Conservation (phyloP, 30 jellyfish, hydroid and myxozoan species). For the Aurelia coerulea region DNA sequence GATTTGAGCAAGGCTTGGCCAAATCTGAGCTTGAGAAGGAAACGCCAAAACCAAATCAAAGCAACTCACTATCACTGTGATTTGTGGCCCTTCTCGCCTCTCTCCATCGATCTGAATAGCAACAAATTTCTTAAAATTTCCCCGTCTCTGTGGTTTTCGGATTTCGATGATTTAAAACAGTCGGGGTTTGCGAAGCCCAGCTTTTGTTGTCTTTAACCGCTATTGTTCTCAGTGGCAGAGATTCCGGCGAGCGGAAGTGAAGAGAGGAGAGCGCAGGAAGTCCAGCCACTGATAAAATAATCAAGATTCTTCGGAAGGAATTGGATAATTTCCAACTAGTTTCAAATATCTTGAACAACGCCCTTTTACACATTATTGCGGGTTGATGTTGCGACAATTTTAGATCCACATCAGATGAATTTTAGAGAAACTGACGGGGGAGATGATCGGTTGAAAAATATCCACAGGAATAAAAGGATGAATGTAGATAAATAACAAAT, state of each 20-base stretch:
- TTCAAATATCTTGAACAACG: neutral
- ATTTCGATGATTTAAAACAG: conserved; percentile 28
- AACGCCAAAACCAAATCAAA: neutral
- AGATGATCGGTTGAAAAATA: no score
- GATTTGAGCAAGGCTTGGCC: neutral
- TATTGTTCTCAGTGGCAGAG: conserved; percentile 51
- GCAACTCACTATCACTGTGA: neutral
- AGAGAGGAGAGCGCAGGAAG: conserved; percentile 67
- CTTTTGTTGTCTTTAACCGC: conserved; percentile 46
- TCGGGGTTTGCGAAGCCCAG: neutral
- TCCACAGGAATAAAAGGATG: no score
- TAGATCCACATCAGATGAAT: no score
- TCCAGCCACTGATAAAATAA: conserved; percentile 19
- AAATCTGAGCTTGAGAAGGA: neutral
- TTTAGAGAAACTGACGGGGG: no score
- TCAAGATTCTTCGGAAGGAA: conserved; percentile 55
- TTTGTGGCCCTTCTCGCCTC: conserved; percentile 20
- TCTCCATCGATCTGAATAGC: no score
- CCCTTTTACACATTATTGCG: conserved; percentile 3
- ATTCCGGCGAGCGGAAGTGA: conserved; percentile 81
- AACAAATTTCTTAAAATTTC: neutral
- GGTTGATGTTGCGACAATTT: no score
- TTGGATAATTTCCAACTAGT: conserved; percentile 32
- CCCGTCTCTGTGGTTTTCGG: conserved; percentile 59
- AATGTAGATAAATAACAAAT: no score